Evolutionary conservation across 2,888 invertebrate species (phyloP), one percentile per base, ranked within the genome.

Genomic region (Drepana falcataria): DNA sequence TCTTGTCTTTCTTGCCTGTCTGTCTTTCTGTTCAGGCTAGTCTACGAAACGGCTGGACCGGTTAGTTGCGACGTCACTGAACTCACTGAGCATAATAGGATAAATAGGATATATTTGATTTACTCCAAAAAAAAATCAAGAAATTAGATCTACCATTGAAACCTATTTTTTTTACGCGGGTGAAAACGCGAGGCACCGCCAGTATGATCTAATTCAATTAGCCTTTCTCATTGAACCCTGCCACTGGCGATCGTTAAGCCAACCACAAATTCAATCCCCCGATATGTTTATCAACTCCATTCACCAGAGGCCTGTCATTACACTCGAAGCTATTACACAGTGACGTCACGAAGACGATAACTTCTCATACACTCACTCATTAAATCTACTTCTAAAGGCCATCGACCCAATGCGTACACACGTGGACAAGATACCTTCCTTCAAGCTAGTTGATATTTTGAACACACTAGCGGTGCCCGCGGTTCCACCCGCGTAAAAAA

Each of bases 361-460:
- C 40, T 51, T 51, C 40, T 51, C 40, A 40, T 34, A 41, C 51
- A 40, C 51, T n/a, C 51, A 51, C 51, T 51, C 51, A 51, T 51
- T 51, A 51, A 34, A 40, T 40, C 35, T 49, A 49, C 33, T 40
- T 40, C 40, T 5, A 35, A 51, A 51, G 51, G 51, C 35, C 41
- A 40, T 41, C 40, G 51, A 40, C 51, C 51, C 40, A 40, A 35
- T 49, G 40, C 33, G 40, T 51, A 51, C 49, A 33, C 33, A 40
- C 40, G 35, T 51, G 40, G 51, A 51, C 51, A 51, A 51, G 51
- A 33, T 49, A 48, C 35, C 21, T 34, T 33, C 40, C 51, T 44
- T 44, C 44, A 44, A 41, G 7, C 7, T 7, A 6, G 6, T 44
- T 9, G 44, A 44, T 44, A 44, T 37, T 5, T 4, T 35, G 9